phyloP scores from a whole-genome alignment of 2,888 invertebrate species.

The Perdita meconis region DNA sequence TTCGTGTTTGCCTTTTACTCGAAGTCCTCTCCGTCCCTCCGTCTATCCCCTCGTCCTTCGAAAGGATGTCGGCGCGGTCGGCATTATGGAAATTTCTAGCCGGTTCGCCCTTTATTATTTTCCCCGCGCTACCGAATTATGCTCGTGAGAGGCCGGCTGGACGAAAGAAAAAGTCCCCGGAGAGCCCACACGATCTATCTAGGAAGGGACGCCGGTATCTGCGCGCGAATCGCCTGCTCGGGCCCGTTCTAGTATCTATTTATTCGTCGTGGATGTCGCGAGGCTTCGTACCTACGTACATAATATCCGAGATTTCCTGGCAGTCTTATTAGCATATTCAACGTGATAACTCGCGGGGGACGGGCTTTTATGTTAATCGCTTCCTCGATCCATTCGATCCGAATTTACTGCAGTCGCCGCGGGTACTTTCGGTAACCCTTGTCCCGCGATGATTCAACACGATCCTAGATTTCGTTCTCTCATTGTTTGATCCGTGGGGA shows the following conservation, averaged over 20 bases:
- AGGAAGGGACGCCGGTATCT: conserved; percentile 5
- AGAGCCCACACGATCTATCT: conserved; percentile 23
- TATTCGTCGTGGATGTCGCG: conserved; percentile 42
- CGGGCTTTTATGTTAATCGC: conserved; percentile 48
- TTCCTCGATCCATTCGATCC: conserved; percentile 8
- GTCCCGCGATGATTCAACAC: background rate
- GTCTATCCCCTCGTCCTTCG: background rate
- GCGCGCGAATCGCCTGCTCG: conserved; percentile 15
- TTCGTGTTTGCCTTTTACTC: conserved; percentile 62
- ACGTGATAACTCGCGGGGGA: conserved; percentile 53
- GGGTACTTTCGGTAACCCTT: conserved; percentile 9
- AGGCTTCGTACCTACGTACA: conserved; percentile 25
- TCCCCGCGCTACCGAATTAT: conserved; percentile 62
- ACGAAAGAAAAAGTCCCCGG: conserved; percentile 6
- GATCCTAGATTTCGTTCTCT: background rate
- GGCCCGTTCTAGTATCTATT: conserved; percentile 42
- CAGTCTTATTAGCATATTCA: conserved; percentile 67
- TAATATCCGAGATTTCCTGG: conserved; percentile 44
- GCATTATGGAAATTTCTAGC: conserved; percentile 65
- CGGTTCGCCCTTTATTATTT: conserved; percentile 56
- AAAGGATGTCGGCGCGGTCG: conserved; percentile 27
- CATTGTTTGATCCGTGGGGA: background rate
- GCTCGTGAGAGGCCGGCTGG: background rate
- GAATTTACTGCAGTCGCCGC: conserved; percentile 19
- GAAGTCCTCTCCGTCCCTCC: background rate